Conservation (phyloP, 1,140 invertebrate species). For the Epicauta chinensis region DNA sequence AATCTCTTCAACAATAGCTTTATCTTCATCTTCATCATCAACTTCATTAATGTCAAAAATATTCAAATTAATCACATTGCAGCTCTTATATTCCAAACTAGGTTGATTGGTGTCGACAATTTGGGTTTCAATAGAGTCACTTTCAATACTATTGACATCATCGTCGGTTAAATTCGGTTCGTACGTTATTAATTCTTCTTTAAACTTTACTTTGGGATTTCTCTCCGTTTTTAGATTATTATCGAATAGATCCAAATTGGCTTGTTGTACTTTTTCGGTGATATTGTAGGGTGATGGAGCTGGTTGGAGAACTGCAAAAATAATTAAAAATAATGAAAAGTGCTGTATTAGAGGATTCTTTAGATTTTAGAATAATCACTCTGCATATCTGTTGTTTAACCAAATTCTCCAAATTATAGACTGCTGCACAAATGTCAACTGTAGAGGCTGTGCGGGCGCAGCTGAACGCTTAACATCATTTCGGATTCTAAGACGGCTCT, state of each 20-base stretch:
- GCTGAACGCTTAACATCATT: too few species aligned
- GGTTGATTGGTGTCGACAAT: too few species aligned
- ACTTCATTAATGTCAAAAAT: slow-evolving; percentile 19
- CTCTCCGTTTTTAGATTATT: slow-evolving; percentile 20
- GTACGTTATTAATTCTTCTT: slow-evolving; percentile 37
- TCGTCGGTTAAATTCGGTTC: slow-evolving; percentile 41
- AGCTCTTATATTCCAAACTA: too few species aligned
- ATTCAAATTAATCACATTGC: slow-evolving; percentile 7
- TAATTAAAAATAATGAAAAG: slow-evolving; percentile 1
- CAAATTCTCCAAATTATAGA: too few species aligned
- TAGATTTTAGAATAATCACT: too few species aligned
- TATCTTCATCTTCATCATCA: slow-evolving; percentile 10
- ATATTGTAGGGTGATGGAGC: slow-evolving; percentile 39
- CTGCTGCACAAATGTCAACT: too few species aligned
- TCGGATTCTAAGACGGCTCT: too few species aligned
- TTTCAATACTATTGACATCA: slow-evolving; percentile 40
- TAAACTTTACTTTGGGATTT: slow-evolving; percentile 35
- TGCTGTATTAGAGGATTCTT: too few species aligned
- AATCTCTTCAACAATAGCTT: slow-evolving; percentile 7
- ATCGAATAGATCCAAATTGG: slow-evolving; percentile 35
- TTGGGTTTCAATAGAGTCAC: slow-evolving; percentile 23
- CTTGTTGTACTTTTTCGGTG: slow-evolving; percentile 37
- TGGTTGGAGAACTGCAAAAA: slow-evolving; percentile 38
- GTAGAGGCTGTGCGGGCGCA: too few species aligned
- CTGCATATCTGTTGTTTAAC: too few species aligned